Conservation (phyloP, 2,113 vertebrate genomes). For the Mohoua ochrocephala region DNA sequence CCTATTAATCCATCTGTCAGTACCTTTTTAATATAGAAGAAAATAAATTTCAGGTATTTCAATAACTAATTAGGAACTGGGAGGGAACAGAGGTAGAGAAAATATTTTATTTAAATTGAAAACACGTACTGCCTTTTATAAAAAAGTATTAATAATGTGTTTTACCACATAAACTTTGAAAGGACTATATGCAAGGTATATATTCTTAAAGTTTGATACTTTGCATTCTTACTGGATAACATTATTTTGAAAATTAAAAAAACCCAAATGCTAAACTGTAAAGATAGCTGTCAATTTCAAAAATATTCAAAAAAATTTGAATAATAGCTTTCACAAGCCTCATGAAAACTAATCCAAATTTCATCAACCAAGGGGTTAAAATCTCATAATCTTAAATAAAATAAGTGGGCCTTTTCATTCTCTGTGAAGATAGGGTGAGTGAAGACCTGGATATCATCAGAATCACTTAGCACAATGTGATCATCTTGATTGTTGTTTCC, state of each 20-base stretch:
- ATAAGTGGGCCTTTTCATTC: background rate
- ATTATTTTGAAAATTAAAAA: background rate
- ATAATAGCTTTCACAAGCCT: background rate
- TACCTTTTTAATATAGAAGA: background rate
- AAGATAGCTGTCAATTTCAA: background rate
- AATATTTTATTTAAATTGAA: background rate
- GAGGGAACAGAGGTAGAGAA: background rate
- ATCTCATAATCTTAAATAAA: background rate
- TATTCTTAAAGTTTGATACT: background rate
- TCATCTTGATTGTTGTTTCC: background rate
- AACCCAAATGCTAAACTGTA: background rate
- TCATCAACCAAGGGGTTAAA: background rate
- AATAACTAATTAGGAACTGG: background rate
- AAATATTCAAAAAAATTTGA: background rate
- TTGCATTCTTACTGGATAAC: background rate
- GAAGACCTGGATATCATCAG: background rate
- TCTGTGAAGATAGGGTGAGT: background rate
- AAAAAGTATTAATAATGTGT: background rate
- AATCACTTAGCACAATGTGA: background rate
- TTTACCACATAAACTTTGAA: background rate
- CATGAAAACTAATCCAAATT: background rate
- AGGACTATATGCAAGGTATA: background rate
- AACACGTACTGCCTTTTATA: background rate
- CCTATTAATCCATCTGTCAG: background rate
- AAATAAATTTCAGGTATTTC: background rate